A percentile compares a stretch with the other conserved stretches of the same genome.
phyloP scores from a whole-genome alignment of 1,140 invertebrate genomes.

The Bemisia tabaci region DNA sequence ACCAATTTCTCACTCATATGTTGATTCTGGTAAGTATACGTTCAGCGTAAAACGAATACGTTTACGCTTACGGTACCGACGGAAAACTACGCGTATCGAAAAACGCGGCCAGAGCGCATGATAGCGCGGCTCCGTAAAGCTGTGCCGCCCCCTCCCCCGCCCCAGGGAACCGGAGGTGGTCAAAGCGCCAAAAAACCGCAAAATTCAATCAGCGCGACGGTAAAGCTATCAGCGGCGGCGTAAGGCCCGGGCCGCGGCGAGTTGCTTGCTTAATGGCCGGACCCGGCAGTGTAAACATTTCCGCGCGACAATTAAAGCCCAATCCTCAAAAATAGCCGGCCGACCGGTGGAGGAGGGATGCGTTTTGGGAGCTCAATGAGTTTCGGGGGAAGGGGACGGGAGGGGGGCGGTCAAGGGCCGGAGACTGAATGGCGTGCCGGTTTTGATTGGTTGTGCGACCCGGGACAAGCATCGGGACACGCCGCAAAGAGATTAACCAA shows the following conservation, averaged over 20 bases:
- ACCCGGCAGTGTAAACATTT: background rate
- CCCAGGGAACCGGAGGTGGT: no score
- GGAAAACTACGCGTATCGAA: no score
- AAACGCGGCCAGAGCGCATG: no score
- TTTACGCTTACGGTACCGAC: no score
- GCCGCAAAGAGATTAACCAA: background rate
- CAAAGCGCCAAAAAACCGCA: background rate
- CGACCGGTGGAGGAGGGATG: background rate
- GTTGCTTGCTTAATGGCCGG: no score
- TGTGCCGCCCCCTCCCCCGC: no score
- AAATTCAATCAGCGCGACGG: background rate
- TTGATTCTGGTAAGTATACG: no score
- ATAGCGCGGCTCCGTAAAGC: no score
- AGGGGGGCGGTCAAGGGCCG: background rate
- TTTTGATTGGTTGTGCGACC: background rate
- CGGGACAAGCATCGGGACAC: background rate
- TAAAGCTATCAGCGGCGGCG: background rate
- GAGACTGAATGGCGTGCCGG: background rate
- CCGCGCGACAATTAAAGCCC: background rate
- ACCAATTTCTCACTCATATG: no score
- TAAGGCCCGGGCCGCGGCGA: no score
- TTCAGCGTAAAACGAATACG: no score
- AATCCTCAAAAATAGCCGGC: background rate
- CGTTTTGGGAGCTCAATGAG: background rate
- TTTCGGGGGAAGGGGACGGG: background rate